Percentiles rank a stretch among this genome's conserved stretches.
Conservation (phyloP, 2,888 invertebrate genomes). For the Tupiocoris notatus region DNA sequence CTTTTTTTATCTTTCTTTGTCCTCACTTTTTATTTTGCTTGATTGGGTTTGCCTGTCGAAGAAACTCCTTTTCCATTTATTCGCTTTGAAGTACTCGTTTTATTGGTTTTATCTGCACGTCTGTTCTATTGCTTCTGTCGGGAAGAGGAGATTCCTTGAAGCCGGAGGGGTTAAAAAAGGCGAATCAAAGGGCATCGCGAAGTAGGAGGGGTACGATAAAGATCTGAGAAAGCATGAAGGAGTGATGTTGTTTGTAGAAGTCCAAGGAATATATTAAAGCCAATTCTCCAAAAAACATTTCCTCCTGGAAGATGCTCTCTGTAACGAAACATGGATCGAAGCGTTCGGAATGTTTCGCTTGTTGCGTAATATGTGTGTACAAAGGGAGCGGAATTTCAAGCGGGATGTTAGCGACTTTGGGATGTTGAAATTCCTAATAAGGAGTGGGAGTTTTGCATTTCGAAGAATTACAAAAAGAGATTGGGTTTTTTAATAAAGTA, state of each 20-base stretch:
- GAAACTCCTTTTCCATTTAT: slow-evolving; percentile 36
- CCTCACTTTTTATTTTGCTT: slow-evolving; percentile 37
- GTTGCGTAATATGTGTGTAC: no score
- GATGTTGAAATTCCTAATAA: no score
- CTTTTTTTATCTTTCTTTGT: slow-evolving; percentile 33
- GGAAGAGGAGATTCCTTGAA: not conserved
- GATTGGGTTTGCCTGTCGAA: slow-evolving; percentile 35
- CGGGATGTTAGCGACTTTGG: no score
- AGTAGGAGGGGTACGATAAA: slow-evolving; percentile 24
- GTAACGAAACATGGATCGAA: no score
- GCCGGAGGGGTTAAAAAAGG: not conserved
- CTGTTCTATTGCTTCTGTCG: slow-evolving; percentile 17
- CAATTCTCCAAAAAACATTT: not conserved
- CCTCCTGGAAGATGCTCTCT: not conserved
- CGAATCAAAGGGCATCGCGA: slow-evolving; percentile 34
- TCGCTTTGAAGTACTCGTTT: slow-evolving; percentile 41
- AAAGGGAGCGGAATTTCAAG: no score
- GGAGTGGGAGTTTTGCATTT: no score
- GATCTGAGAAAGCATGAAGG: slow-evolving; percentile 12
- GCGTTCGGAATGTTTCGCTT: no score
- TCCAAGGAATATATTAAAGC: slow-evolving; percentile 25
- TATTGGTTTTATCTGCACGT: slow-evolving; percentile 27
- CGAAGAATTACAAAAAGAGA: no score
- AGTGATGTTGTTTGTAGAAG: slow-evolving; percentile 33
- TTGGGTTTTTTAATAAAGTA: no score